Base-by-base conservation (phyloP, 2,797 vertebrate species). In the Pelobates cultripes region DNA sequence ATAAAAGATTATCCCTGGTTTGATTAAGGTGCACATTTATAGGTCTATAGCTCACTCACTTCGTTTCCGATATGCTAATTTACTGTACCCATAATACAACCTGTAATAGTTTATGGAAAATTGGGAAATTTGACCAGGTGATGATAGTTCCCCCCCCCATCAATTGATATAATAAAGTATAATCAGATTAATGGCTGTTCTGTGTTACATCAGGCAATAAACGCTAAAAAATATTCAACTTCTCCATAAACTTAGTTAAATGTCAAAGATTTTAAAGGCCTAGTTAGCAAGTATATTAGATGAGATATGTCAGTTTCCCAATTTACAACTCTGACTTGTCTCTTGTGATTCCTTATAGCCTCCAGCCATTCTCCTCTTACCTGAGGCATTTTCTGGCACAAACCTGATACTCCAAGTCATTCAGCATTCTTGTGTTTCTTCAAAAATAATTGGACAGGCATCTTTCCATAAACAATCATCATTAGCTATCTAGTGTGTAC, bases 391-490 rank as follows among this genome's bases (percentile, higher is more conserved):
- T 95, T 96, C 93, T 94, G 93, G 92, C 95, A 95, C 93, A 94
- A 94, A 95, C 92, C 95, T 97, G 96, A 98, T 98, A 97, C 96
- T 98, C 96, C 94, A 95, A 97, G 96, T 98, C 97, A 98, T 98
- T 97, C 96, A 96, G 96, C 96, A 98, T 98, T 97, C 96, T 94
- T 96, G 96, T 96, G 97, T 98, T 97, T 95, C 96, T 97, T 97
- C 96, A 96, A 96, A 98, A 98, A 98, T 98, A 99, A 99, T 98
- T 98, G 97, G 97, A 96, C 94, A 96, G 96, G 96, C 96, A 96
- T 94, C 95, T 96, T 96, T 95, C 92, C 93, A 94, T 94, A 94
- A 96, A 96, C 97, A 96, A 96, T 94, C 93, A 91, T 94, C 94
- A 94, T 94, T 94, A 94, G 93, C 89, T 88, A 90, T 86, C 92